These are phyloP conservation scores for Kuschelorhynchus macadamiae DNA, from an alignment of 2,888 invertebrate genomes.

Conservation along the genomic window DNA sequence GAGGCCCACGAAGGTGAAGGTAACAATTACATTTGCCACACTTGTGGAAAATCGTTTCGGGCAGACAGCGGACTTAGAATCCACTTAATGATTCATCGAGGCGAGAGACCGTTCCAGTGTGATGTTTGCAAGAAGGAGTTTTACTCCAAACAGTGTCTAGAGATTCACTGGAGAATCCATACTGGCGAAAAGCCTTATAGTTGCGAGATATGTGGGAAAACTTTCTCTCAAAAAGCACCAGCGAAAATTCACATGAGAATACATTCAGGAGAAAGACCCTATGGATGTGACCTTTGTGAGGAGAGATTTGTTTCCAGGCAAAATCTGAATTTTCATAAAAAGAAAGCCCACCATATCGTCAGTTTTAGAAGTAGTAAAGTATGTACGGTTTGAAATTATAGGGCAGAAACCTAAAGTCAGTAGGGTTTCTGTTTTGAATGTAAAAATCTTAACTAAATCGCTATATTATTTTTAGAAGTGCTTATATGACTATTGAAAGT, in stretches of 20 bases:
- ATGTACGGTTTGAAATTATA: no score
- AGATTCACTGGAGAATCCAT: slow-evolving; percentile 48
- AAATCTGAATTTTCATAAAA: neutral
- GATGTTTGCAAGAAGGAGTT: slow-evolving; percentile 53
- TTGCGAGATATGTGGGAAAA: slow-evolving; percentile 64
- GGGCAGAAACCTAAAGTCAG: no score
- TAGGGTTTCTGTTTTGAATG: no score
- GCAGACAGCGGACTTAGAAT: slow-evolving; percentile 55
- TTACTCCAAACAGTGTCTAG: slow-evolving; percentile 47
- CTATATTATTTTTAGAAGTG: no score
- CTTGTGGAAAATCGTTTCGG: slow-evolving; percentile 72
- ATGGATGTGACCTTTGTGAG: slow-evolving; percentile 39
- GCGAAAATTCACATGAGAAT: slow-evolving; percentile 70
- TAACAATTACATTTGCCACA: slow-evolving; percentile 66
- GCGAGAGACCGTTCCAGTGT: slow-evolving; percentile 67
- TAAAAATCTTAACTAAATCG: no score
- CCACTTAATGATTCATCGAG: slow-evolving; percentile 54
- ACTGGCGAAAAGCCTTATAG: slow-evolving; percentile 48
- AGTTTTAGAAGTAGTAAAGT: no score
- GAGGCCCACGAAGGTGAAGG: slow-evolving; percentile 50
- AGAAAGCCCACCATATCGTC: neutral
- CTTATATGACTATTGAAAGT: no score
- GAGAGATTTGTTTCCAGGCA: neutral
- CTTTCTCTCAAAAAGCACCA: slow-evolving; percentile 50
- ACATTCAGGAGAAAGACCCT: slow-evolving; percentile 72